phyloP scores from a whole-genome alignment of 2,113 vertebrate species.

The Hassar affinis region DNA sequence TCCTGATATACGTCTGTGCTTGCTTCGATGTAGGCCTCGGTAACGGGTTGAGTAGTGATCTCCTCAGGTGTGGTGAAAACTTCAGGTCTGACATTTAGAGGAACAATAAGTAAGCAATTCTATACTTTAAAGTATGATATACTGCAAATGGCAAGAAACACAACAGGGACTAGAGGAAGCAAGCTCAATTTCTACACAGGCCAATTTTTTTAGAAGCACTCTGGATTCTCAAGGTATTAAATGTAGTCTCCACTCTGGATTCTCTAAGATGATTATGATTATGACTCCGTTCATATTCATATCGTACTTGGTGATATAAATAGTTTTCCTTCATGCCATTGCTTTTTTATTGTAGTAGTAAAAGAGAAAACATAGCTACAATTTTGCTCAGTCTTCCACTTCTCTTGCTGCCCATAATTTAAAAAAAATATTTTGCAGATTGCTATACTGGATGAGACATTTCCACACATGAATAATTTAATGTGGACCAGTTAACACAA shows the following conservation, averaged over 20 bases:
- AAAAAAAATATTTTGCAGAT: not conserved
- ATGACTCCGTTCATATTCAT: not conserved
- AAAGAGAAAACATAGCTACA: not conserved
- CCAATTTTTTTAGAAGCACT: too few species aligned
- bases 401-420: not conserved
- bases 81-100: not conserved
- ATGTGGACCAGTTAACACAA: not conserved
- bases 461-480: not conserved
- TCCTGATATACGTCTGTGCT: not conserved
- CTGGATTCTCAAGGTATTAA: not conserved
- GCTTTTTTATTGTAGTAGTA: not conserved
- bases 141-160: not conserved
- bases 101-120: not conserved
- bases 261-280: not conserved
- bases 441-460: not conserved
- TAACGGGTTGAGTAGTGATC: not conserved
- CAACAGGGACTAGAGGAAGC: not conserved
- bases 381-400: not conserved
- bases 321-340: not conserved
- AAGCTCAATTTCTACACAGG: not conserved
- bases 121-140: not conserved
- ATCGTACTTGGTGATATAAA: not conserved
- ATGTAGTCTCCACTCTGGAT: not conserved
- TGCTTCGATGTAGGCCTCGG: not conserved
- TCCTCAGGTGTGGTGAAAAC: not conserved